Percentiles rank a stretch among this genome's conserved stretches.
These are phyloP conservation scores for Hyposoter dolosus DNA, from an alignment of 2,888 invertebrate genomes.

Conservation along the genomic window DNA sequence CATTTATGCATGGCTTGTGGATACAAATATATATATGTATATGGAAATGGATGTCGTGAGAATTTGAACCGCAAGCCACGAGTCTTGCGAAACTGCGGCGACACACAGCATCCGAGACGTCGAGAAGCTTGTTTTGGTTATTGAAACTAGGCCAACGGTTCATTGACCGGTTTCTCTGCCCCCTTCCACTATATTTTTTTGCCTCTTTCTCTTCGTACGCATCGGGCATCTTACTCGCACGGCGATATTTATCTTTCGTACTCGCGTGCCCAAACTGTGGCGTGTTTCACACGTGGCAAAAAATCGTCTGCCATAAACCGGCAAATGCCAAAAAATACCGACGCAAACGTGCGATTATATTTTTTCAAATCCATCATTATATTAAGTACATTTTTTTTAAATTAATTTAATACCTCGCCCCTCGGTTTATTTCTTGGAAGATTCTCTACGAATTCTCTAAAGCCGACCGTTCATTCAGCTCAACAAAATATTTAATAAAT, in stretches of 20 bases:
- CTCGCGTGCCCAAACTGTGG: slow-evolving; percentile 27
- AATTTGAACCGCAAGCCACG: slow-evolving; percentile 58
- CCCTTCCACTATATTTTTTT: slow-evolving; percentile 37
- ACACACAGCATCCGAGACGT: slow-evolving; percentile 59
- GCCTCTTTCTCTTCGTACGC: slow-evolving; percentile 60
- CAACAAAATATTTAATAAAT: too few relatives aligned
- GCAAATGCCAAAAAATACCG: not conserved
- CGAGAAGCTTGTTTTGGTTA: slow-evolving; percentile 81
- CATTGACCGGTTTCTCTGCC: slow-evolving; percentile 73
- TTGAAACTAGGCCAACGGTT: slow-evolving; percentile 81
- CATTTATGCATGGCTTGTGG: slow-evolving; percentile 1
- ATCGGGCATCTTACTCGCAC: slow-evolving; percentile 53
- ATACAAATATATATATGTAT: not conserved
- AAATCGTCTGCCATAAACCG: not conserved
- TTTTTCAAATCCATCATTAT: not conserved
- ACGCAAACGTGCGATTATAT: not conserved
- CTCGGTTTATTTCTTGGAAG: not conserved
- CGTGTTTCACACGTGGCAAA: slow-evolving; percentile 17
- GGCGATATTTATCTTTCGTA: slow-evolving; percentile 43
- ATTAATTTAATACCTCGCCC: not conserved
- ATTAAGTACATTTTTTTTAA: not conserved
- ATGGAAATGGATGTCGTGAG: slow-evolving; percentile 41
- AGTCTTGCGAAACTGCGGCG: slow-evolving; percentile 49
- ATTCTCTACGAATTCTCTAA: not conserved
- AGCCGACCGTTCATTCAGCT: not conserved